phyloP scores from a whole-genome alignment of 2,797 vertebrate genomes.

The Enteromius trimaculatus region DNA sequence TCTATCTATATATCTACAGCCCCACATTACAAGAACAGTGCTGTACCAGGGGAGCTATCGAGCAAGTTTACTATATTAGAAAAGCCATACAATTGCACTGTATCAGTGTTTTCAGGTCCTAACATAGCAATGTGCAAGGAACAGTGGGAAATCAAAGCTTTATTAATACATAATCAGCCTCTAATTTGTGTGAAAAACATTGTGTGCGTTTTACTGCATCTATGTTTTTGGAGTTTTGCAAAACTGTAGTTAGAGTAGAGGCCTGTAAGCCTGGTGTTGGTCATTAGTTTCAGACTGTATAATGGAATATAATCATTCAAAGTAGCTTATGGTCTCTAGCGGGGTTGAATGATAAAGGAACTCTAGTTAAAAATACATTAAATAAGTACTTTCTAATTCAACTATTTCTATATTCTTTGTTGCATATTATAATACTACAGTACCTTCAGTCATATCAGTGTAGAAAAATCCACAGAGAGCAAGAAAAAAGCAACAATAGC shows the following conservation, averaged over 20 bases:
- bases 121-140: background rate
- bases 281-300: background rate
- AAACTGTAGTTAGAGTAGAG: background rate
- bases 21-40: background rate
- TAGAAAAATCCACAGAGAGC: background rate
- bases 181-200: background rate
- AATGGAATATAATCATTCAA: conserved; percentile 3
- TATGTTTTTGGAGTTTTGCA: background rate
- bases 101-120: background rate
- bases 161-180: background rate
- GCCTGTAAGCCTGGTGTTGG: background rate
- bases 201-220: too few relatives aligned
- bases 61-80: background rate
- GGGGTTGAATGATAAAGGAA: background rate
- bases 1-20: background rate
- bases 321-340: background rate
- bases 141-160: background rate
- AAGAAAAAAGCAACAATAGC: conserved; percentile 10
- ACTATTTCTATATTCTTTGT: background rate
- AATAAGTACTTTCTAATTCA: background rate
- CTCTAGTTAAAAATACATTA: background rate
- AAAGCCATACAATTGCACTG: background rate
- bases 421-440: background rate
- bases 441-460: background rate
- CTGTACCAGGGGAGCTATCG: background rate